A percentile compares a stretch with the other conserved stretches of the same genome.
These are phyloP conservation scores for Cosmia trapezina DNA, from an alignment of 2,888 invertebrate genomes.

Conservation along the genomic window DNA sequence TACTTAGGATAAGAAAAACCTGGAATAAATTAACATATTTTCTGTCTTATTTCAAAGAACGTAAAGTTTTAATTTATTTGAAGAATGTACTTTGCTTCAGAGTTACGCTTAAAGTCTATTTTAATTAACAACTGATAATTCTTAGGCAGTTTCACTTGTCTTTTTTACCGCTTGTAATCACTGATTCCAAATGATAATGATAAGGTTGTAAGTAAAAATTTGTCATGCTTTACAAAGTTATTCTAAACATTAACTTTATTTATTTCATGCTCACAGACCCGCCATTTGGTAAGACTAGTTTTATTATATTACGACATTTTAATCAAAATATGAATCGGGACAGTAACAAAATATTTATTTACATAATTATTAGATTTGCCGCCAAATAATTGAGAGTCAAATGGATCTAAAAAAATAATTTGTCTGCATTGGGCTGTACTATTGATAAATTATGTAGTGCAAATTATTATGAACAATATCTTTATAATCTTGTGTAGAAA, in stretches of 20 bases:
- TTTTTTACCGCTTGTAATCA: background rate
- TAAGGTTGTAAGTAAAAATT: background rate
- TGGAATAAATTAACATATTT: background rate
- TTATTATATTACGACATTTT: background rate
- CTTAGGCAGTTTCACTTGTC: background rate
- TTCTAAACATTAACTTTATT: background rate
- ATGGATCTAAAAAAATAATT: no score
- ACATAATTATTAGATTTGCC: no score
- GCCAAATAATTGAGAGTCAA: no score
- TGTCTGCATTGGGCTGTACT: background rate
- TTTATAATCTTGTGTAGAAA: background rate
- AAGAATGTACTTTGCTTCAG: background rate
- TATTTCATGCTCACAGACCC: constrained; percentile 30
- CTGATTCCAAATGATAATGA: background rate
- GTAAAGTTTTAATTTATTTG: background rate
- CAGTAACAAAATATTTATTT: no score
- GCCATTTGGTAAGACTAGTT: constrained; percentile 12
- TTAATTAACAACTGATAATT: background rate
- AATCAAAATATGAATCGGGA: no score
- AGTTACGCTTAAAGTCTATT: background rate
- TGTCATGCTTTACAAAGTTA: background rate
- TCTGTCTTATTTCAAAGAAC: background rate
- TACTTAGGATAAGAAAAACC: background rate
- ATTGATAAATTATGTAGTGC: background rate
- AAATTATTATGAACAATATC: background rate